Evolutionary conservation across 2,113 vertebrate species (phyloP).

Genomic region (Microtus ochrogaster): DNA sequence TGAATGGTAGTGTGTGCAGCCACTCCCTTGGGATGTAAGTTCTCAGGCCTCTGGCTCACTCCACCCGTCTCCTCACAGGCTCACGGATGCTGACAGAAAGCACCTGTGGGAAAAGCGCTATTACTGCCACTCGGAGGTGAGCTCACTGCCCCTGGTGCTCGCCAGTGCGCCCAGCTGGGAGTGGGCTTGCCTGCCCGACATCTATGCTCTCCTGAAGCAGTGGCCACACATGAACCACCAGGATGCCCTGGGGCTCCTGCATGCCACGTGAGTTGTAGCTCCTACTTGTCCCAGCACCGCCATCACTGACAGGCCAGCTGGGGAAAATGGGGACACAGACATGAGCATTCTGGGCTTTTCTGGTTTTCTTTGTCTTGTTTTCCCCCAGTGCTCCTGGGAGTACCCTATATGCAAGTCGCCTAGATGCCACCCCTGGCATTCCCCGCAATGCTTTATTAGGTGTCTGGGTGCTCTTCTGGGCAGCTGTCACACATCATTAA

Average conservation of each 20-base stretch:
- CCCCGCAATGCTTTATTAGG: background rate
- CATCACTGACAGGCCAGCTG: background rate
- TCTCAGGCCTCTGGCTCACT: background rate
- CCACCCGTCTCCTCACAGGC: slow-evolving; percentile 82
- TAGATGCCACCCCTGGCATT: background rate
- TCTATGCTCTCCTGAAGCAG: slow-evolving; percentile 95
- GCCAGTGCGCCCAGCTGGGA: slow-evolving; percentile 98
- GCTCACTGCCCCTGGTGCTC: slow-evolving; percentile 93
- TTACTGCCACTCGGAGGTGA: slow-evolving; percentile 91
- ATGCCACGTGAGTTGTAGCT: slow-evolving; percentile 91
- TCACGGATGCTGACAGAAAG: slow-evolving; percentile 90
- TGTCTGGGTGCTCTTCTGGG: background rate
- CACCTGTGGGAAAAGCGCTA: slow-evolving; percentile 96
- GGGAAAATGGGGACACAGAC: background rate
- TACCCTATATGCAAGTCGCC: background rate
- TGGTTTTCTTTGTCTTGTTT: background rate
- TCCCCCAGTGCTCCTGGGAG: background rate
- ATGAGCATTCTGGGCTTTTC: background rate
- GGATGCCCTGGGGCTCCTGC: slow-evolving; percentile 95
- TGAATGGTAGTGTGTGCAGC: accelerated
- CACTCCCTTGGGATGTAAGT: background rate
- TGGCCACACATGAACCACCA: slow-evolving; percentile 95
- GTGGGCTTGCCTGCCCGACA: slow-evolving; percentile 96
- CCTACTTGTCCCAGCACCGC: background rate
- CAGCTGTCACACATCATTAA: too few relatives aligned